phyloP scores from a whole-genome alignment of 2,113 vertebrate species.

The Saccopteryx bilineata region DNA sequence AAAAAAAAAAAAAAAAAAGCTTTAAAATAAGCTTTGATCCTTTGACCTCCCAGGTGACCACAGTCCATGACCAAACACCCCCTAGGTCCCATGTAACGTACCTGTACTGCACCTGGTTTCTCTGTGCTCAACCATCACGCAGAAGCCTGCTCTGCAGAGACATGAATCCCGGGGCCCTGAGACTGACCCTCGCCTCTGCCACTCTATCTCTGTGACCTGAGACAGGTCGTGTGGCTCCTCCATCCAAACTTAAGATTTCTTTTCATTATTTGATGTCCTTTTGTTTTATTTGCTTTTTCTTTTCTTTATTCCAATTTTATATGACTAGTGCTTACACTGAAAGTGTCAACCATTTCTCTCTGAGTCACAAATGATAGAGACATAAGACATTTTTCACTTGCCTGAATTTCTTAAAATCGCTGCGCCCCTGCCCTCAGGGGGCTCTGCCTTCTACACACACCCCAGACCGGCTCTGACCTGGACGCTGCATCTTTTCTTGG shows the following conservation, averaged over 20 bases:
- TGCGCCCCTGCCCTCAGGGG: background rate
- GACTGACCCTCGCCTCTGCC: background rate
- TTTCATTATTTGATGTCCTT: background rate
- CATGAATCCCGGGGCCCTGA: fast-evolving
- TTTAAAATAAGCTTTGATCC: too few species aligned
- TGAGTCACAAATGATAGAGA: background rate
- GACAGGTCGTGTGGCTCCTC: background rate
- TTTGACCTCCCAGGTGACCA: too few species aligned
- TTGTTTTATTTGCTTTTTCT: background rate
- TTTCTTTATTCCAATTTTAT: background rate
- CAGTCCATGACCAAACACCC: background rate
- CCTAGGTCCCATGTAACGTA: fast-evolving
- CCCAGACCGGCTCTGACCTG: fast-evolving
- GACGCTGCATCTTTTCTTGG: background rate
- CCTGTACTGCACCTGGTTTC: background rate
- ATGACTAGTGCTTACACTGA: background rate
- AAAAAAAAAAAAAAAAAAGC: too few species aligned
- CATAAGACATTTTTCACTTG: background rate
- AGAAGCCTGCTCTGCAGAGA: background rate
- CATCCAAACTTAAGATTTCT: background rate
- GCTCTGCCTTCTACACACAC: background rate
- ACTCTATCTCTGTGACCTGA: background rate
- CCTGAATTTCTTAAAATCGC: background rate
- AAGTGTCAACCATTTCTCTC: background rate
- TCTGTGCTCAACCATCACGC: background rate